Evolutionary conservation across 1,140 invertebrate genomes (phyloP).

Genomic region (Drosophila pseudoobscura): DNA sequence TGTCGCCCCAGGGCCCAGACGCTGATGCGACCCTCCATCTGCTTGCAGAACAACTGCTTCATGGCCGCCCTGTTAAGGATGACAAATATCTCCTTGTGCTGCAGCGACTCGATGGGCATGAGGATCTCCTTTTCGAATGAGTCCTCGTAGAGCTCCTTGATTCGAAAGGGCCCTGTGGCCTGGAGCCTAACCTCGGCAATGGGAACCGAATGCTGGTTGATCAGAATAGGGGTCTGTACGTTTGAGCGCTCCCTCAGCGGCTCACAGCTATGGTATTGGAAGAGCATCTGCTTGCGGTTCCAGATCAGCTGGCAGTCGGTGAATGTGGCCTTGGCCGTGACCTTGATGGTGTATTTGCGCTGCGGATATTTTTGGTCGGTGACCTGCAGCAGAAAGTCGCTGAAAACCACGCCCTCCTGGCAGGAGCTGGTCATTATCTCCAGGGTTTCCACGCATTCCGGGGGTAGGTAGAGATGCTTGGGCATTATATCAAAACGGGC

Average conservation of each 20-base stretch:
- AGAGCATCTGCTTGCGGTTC: conserved; percentile 44
- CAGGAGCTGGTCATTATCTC: conserved; percentile 54
- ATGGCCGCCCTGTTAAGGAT: conserved; percentile 40
- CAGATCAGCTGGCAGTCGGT: conserved; percentile 48
- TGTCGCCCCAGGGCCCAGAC: conserved; percentile 26
- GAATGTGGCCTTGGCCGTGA: conserved; percentile 48
- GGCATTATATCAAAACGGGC: conserved; percentile 62
- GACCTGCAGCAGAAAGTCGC: conserved; percentile 62
- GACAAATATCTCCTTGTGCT: conserved; percentile 65
- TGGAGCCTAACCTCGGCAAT: conserved; percentile 41
- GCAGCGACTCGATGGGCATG: conserved; percentile 11
- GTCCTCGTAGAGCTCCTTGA: conserved; percentile 66
- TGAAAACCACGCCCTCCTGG: conserved; percentile 31
- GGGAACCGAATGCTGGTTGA: conserved; percentile 25
- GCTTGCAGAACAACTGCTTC: conserved; percentile 38
- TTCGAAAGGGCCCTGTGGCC: conserved; percentile 59
- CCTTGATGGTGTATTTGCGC: conserved; percentile 50
- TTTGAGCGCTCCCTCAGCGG: conserved; percentile 48
- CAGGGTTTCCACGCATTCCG: conserved; percentile 22
- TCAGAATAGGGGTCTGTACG: conserved; percentile 29
- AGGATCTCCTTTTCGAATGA: conserved; percentile 41
- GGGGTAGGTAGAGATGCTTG: conserved; percentile 40
- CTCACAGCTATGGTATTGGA: conserved; percentile 57
- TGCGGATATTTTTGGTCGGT: conserved; percentile 56
- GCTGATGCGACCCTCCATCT: conserved; percentile 56